Evolutionary conservation across 1,140 invertebrate species (phyloP).

Genomic region (Brachionus rubens): DNA sequence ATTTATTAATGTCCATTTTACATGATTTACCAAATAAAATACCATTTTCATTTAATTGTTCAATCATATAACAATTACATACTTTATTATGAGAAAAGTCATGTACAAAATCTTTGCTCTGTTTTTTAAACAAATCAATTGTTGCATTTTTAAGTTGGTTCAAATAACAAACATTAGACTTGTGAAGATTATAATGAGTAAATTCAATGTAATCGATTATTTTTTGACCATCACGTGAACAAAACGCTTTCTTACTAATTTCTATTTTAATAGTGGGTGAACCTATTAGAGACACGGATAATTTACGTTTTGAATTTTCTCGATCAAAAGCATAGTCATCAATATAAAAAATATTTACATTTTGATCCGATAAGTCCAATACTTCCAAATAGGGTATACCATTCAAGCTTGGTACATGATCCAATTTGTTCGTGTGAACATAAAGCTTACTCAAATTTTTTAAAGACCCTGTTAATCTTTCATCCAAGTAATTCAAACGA

Average conservation of each 20-base stretch:
- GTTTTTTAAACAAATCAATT: background rate
- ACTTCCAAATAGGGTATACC: background rate
- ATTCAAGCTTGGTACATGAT: background rate
- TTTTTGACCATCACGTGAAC: background rate
- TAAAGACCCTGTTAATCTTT: background rate
- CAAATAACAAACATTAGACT: conserved; percentile 1
- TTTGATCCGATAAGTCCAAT: background rate
- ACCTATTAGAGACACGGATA: background rate
- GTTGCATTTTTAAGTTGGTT: background rate
- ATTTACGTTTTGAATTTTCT: background rate
- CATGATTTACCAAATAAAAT: conserved; percentile 6
- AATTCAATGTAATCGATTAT: background rate
- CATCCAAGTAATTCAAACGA: conserved; percentile 12
- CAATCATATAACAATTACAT: conserved; percentile 11
- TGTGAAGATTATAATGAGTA: background rate
- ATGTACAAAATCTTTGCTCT: background rate
- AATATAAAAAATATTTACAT: background rate
- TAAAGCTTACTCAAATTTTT: background rate
- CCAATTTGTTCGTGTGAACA: background rate
- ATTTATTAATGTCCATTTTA: conserved; percentile 6
- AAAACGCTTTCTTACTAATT: background rate
- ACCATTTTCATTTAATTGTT: background rate
- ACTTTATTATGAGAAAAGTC: conserved; percentile 16
- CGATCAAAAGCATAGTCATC: conserved; percentile 16
- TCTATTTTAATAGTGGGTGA: background rate